Base-by-base conservation (phyloP, 2,888 invertebrate species). In the Cosmorhoe ocellata region DNA sequence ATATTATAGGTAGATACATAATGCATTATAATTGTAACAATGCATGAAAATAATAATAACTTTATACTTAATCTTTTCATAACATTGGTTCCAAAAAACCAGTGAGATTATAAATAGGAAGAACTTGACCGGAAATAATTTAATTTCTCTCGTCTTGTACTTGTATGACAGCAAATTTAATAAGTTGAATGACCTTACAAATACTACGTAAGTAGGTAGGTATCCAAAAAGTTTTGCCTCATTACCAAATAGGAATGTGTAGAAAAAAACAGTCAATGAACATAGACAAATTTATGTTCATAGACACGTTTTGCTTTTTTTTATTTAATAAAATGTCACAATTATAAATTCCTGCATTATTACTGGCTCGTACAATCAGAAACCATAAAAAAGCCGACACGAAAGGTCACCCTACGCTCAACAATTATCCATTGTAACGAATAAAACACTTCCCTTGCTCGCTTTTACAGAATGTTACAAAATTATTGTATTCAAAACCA, bases 261-360 rank as follows among this genome's bases (percentile, higher is more conserved):
- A 44, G 24, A 39, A 40, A 48, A 43, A 51, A 57, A 50, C 43
- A 38, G 54, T 55, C 61, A 60, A 59, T 59, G 62, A 56, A 56
- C 36, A 42, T 36, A 40, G 47, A 54, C 56, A 55, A 61, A 54
- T 47, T 47, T 52, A 53, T 53, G 36, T 47, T 42, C 46, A 49
- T 44, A 48, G 49, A 39, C 34, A 34, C 33, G 45, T 52, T 46
- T 32, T 27, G 47, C 56, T 58, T 66, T 22, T 48, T 59, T 58
- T 66, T 61, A 58, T 58, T 62, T 59, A 63, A 67, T 50, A 8
- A 50, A 45, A 61, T 52, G 61, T 67, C 69, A 75, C 74, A 78
- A 79, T 79, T 76, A 76, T 73, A 71, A 72, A 79, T 76, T 79
- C 76, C 68, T 67, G 70, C 66, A 70, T 66, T 58, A 58, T 60